Evolutionary conservation across 2,888 invertebrate species (phyloP), one percentile per base, ranked within the genome.

Genomic region (Agrochola lota): DNA sequence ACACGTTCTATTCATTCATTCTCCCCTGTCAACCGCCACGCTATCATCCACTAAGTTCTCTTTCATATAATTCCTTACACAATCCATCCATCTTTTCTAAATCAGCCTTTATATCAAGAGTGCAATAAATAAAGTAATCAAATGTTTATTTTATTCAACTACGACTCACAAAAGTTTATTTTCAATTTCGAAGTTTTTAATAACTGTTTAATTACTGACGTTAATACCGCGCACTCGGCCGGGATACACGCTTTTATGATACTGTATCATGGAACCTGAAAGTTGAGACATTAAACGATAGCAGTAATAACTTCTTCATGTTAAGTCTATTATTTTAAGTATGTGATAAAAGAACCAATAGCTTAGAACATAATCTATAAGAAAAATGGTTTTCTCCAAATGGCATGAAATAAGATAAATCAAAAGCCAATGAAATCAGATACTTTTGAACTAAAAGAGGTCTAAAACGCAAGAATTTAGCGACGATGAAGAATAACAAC

Each of bases 341-440:
- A 23, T 15, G 35, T 55, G 4, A 30, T n/a, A n/a, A 35, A n/a
- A n/a, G 49, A 72, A 52, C 26, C 11, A 43, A 35, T 20, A 30
- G 17, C 40, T 52, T 55, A 60, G 17, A 71, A 71, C 26, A 52
- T 26, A 15, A 0, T 49, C 7, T 67, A 35, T 20, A 66, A 15
- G 55, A n/a, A 30, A 30, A 30, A 30, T 30, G 40, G 40, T 78
- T 82, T 82, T 87, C 80, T 76, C 81, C 9, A 59, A 59, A 76
- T 35, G 52, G 15, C 60, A 64, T 43, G 26, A 46, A 66, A 79
- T n/a, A n/a, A 30, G 46, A 72, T 40, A 73, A 35, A 15, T 9
- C 1, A 57, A 57, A 64, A 63, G 1, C 23, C 5, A 55, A 26
- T 55, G 57, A 72, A 59, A 82, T 12, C 60, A 30, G 23, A 74